Percentiles rank a stretch among this genome's conserved stretches.
Evolutionary conservation across 2,113 vertebrate genomes (phyloP).

Genomic region (Heptranchias perlo): DNA sequence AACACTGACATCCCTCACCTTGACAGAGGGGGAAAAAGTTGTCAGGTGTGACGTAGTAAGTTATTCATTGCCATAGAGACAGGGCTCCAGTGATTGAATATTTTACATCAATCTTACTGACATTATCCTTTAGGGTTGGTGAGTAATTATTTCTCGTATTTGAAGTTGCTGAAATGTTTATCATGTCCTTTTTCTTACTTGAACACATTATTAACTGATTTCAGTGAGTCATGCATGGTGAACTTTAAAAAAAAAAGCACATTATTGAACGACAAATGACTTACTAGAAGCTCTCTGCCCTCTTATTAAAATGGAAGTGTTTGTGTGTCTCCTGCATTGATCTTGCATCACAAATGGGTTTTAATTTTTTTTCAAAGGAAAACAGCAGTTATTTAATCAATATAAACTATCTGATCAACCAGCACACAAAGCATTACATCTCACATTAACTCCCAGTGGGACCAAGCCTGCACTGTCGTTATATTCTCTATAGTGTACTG

Average conservation of each 20-base stretch:
- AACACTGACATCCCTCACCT: background rate
- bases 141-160: conserved; percentile 22
- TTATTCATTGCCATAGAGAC: background rate
- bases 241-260: background rate
- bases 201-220: background rate
- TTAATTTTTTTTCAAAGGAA: background rate
- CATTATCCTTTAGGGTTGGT: background rate
- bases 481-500: background rate
- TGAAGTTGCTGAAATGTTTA: background rate
- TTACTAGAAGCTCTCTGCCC: background rate
- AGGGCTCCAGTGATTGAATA: background rate
- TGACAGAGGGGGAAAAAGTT: background rate
- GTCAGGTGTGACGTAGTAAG: background rate
- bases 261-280: conserved; percentile 4
- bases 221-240: background rate
- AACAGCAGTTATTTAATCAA: background rate
- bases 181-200: background rate
- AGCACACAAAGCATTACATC: background rate
- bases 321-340: background rate
- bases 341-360: background rate
- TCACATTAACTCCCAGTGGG: background rate
- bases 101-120: background rate
- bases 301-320: background rate
- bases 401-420: background rate
- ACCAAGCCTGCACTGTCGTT: background rate